phyloP scores from a whole-genome alignment of 2,888 invertebrate species.

The Ochlodes sylvanus region DNA sequence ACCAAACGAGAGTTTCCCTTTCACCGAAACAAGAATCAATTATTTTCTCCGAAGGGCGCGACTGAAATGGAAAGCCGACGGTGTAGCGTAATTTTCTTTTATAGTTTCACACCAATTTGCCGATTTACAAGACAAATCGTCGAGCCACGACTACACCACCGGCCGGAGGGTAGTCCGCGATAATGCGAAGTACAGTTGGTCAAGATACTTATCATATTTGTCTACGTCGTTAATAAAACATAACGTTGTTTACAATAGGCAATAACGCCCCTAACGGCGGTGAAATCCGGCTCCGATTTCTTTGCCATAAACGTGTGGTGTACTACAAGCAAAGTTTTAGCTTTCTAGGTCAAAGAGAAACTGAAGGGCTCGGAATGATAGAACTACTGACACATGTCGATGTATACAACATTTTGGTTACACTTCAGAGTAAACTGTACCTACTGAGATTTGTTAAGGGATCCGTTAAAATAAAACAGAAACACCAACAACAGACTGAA shows the following conservation, averaged over 20 bases:
- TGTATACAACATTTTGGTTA: neutral
- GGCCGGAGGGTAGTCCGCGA: constrained; percentile 38
- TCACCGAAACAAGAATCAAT: constrained; percentile 62
- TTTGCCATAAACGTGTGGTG: constrained; percentile 51
- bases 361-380: constrained; percentile 44
- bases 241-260: constrained; percentile 44
- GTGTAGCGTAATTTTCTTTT: constrained; percentile 50
- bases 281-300: constrained; percentile 50
- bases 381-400: constrained; percentile 34
- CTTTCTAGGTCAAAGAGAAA: constrained; percentile 49
- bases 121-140: constrained; percentile 62
- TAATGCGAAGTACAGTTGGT: constrained; percentile 31
- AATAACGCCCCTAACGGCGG: constrained; percentile 50
- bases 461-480: neutral
- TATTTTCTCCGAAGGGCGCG: constrained; percentile 57
- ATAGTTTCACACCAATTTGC: constrained; percentile 67
- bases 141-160: constrained; percentile 47
- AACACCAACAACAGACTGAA: neutral
- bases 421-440: neutral
- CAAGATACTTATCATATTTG: constrained; percentile 38
- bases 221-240: constrained; percentile 38
- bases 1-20: constrained; percentile 48
- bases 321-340: constrained; percentile 48
- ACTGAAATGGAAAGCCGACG: constrained; percentile 51
- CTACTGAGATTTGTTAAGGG: neutral